Evolutionary conservation across 2,113 vertebrate genomes (phyloP), one percentile per base, ranked within the genome.

Genomic region (Manacus vitellinus): DNA sequence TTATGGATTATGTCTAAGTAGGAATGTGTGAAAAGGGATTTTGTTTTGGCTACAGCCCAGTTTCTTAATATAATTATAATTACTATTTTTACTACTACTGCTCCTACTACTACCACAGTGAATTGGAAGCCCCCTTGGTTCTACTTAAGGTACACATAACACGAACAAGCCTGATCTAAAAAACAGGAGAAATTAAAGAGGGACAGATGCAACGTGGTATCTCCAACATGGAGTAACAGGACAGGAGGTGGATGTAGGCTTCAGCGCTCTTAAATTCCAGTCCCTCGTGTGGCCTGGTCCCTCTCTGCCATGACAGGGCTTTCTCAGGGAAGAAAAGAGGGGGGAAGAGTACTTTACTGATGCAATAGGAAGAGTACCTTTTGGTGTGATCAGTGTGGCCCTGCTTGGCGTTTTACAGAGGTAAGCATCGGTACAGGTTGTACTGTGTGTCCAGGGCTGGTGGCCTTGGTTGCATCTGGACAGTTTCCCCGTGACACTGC

Each of bases 11-110:
- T 79, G 89, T 91, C 88, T 96, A 88, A 94, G 91, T 27, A 92
- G 73, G 78, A 95, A 93, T 77, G 75, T 84, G 85, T 78, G 92
- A 86, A 96, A 94, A 92, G 75, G 81, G 93, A 88, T 95, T 95
- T 96, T 79, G 79, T 84, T 92, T 93, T 95, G 88, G 93, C 94
- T 90, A 80, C 78, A 61, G 47, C 68, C 92, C 88, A 88, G 46
- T 92, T 81, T 93, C 51, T 86, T 88, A 76, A 91, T 93, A 91
- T 93, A 94, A 95, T 92, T 94, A 90, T 92, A 83, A 95, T 96
- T 92, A 82, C 93, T 93, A 85, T 88, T 95, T 97, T 94, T 97
- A 93, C 85, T 92, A 76, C 87, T 63, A 2, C 68, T 70, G 70
- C 85, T 92, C 66, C 86, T 61, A 85, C 54, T 68, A 85, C 77